These are phyloP conservation scores for Phyllotis vaccarum DNA, from an alignment of 2,797 vertebrate species.

Conservation along the genomic window DNA sequence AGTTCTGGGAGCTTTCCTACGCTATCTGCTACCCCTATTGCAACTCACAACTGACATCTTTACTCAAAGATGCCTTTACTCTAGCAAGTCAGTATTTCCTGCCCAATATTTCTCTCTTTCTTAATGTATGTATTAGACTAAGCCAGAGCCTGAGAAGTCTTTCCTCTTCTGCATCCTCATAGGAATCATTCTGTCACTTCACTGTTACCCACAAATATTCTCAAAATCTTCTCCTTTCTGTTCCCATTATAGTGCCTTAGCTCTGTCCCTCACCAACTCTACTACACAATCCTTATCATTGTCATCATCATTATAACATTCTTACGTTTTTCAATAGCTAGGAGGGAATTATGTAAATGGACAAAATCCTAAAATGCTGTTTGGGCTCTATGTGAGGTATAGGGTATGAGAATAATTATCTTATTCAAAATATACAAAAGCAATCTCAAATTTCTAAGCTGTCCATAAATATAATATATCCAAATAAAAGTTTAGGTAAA, in stretches of 20 bases:
- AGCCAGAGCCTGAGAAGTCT: neutral
- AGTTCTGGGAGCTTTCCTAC: neutral
- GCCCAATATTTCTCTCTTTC: neutral
- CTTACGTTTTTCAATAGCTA: neutral
- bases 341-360: neutral
- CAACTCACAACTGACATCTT: neutral
- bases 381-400: neutral
- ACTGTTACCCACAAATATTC: neutral
- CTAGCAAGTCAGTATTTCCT: neutral
- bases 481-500: constrained; percentile 55
- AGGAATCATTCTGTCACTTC: neutral
- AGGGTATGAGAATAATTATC: neutral
- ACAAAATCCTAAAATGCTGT: neutral
- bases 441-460: constrained; percentile 18
- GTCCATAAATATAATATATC: constrained; percentile 1
- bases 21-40: neutral
- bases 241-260: neutral
- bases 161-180: neutral
- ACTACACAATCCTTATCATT: neutral
- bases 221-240: neutral
- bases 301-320: neutral
- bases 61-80: neutral
- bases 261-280: neutral
- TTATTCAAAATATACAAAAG: constrained; percentile 14
- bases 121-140: neutral